These are phyloP conservation scores for Orientallactaga sibirica DNA, from an alignment of 2,797 vertebrate species.

Conservation along the genomic window DNA sequence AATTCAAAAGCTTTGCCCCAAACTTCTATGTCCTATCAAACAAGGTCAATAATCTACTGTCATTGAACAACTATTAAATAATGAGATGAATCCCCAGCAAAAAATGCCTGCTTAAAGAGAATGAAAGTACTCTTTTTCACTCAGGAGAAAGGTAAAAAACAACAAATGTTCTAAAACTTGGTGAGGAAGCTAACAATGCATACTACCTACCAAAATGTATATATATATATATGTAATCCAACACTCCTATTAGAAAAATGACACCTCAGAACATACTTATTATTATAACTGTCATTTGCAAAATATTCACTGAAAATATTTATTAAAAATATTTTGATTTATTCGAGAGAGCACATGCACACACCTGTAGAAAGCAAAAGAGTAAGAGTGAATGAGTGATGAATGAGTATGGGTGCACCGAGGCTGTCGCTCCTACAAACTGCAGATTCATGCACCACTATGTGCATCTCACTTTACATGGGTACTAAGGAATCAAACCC, in stretches of 20 bases:
- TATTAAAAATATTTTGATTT: too few relatives aligned
- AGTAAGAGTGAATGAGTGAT: too few relatives aligned
- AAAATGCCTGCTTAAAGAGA: not conserved
- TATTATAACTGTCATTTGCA: not conserved
- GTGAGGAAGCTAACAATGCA: slow-evolving; percentile 33
- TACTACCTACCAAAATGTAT: not conserved
- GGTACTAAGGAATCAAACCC: too few relatives aligned
- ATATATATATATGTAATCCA: not conserved
- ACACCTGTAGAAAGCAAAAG: too few relatives aligned
- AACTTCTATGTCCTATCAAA: slow-evolving; percentile 29
- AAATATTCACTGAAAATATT: slow-evolving; percentile 3
- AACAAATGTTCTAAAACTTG: slow-evolving; percentile 22
- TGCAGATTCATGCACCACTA: too few relatives aligned
- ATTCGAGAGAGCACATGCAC: too few relatives aligned
- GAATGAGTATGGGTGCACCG: too few relatives aligned
- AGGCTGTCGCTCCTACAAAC: too few relatives aligned
- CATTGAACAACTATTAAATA: slow-evolving; percentile 26
- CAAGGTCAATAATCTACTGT: slow-evolving; percentile 14
- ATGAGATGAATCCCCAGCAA: slow-evolving; percentile 2
- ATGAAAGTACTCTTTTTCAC: slow-evolving; percentile 42
- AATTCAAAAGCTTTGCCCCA: slow-evolving; percentile 8
- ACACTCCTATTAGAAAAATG: slow-evolving; percentile 42
- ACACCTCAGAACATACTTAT: not conserved
- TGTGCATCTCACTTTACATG: too few relatives aligned
- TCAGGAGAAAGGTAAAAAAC: slow-evolving; percentile 57